A percentile compares a stretch with the other conserved stretches of the same genome.
phyloP scores from a whole-genome alignment of 2,888 invertebrate species.

The Dryomyza anilis region DNA sequence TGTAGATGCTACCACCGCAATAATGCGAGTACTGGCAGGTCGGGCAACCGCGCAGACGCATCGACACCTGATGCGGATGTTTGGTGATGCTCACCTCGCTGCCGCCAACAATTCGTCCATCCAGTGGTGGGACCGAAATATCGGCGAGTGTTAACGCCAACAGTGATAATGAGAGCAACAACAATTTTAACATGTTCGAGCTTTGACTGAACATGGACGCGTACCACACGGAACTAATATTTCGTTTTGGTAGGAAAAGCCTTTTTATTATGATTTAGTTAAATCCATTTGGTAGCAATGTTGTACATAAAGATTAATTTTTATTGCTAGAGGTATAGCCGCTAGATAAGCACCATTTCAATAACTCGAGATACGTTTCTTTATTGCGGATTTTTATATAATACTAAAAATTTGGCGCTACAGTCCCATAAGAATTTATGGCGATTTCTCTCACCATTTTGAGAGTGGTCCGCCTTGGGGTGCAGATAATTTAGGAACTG shows the following conservation, averaged over 20 bases:
- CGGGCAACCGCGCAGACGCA: conserved; percentile 40
- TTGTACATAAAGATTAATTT: no score
- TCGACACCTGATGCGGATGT: conserved; percentile 45
- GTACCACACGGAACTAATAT: background rate
- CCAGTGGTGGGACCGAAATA: conserved; percentile 8
- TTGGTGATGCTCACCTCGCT: conserved; percentile 37
- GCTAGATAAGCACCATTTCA: no score
- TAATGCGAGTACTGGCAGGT: conserved; percentile 36
- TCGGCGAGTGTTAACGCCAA: background rate
- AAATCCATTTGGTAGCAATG: no score
- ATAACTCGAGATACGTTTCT: no score
- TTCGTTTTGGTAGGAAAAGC: background rate
- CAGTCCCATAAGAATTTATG: no score
- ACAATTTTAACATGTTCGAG: background rate
- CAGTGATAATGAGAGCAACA: background rate
- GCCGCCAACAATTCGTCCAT: conserved; percentile 50
- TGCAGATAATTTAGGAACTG: no score
- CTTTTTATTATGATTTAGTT: no score
- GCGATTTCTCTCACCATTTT: no score
- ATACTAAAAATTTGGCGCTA: no score
- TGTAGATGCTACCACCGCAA: conserved; percentile 40
- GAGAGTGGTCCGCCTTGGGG: no score
- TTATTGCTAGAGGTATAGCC: no score
- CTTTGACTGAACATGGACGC: background rate
- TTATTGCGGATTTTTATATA: no score